phyloP scores from a whole-genome alignment of 2,113 vertebrate genomes.

The Trichomycterus rosablanca region DNA sequence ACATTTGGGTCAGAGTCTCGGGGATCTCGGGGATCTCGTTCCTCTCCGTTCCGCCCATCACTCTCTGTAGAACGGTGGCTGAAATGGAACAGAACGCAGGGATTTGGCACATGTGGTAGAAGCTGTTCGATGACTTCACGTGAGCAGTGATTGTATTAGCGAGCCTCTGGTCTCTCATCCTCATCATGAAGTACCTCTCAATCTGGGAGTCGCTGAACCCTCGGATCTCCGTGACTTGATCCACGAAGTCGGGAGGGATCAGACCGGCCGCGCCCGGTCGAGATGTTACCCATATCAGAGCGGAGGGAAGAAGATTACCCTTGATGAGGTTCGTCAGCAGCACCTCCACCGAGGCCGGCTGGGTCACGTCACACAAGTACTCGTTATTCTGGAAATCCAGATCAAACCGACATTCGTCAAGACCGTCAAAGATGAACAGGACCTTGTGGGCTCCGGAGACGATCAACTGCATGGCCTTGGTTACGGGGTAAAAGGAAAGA shows the following conservation, averaged over 20 bases:
- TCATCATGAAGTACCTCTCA: neutral
- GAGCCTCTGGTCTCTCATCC: neutral
- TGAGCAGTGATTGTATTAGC: neutral
- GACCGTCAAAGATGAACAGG: too few relatives aligned
- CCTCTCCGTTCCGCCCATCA: neutral
- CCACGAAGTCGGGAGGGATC: neutral
- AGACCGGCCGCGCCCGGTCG: constrained; percentile 4
- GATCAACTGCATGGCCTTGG: neutral
- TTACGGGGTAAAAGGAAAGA: neutral
- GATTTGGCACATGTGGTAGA: constrained; percentile 10
- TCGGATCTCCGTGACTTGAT: neutral
- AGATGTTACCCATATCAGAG: constrained; percentile 8
- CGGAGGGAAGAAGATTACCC: constrained; percentile 6
- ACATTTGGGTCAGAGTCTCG: constrained; percentile 11
- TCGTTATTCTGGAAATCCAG: neutral
- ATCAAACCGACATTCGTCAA: neutral
- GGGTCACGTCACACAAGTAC: neutral
- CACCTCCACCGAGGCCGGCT: neutral
- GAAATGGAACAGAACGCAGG: constrained; percentile 7
- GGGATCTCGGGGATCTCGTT: neutral
- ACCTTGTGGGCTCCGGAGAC: neutral
- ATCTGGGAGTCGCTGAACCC: neutral
- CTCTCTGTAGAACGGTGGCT: neutral
- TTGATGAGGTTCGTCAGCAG: neutral
- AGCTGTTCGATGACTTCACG: neutral